Evolutionary conservation across 2,888 invertebrate genomes (phyloP).

Genomic region (Perdita meconis): DNA sequence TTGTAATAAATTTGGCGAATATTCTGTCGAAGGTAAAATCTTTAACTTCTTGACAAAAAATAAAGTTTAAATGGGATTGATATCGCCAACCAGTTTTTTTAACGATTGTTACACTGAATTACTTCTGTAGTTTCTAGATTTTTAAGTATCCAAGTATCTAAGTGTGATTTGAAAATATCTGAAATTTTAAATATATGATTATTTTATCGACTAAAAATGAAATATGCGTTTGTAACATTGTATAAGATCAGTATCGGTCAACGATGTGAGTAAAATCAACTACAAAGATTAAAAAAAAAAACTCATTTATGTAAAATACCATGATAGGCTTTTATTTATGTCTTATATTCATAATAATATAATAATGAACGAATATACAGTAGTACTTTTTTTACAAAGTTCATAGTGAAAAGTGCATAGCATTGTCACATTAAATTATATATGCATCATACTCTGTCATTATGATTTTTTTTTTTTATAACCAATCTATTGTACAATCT

Average conservation of each 20-base stretch:
- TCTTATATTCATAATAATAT: conserved; percentile 73
- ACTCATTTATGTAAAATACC: conserved; percentile 77
- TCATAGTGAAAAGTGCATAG: conserved; percentile 61
- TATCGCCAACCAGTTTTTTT: neutral
- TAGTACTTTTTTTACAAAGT: conserved; percentile 52
- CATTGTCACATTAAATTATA: conserved; percentile 37
- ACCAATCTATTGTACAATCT: conserved; percentile 36
- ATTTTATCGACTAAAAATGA: neutral
- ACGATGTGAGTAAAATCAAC: too few species aligned
- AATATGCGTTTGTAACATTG: neutral
- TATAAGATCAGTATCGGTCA: neutral
- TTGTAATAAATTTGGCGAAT: neutral
- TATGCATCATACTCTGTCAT: conserved; percentile 28
- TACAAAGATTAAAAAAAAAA: conserved; percentile 14
- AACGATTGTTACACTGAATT: neutral
- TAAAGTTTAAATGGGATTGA: neutral
- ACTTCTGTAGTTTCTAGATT: neutral
- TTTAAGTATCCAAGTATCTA: conserved; percentile 1
- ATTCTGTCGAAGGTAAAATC: neutral
- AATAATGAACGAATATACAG: conserved; percentile 74
- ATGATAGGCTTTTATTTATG: conserved; percentile 78
- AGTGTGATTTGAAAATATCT: neutral
- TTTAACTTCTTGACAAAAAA: neutral
- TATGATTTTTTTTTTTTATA: conserved; percentile 26
- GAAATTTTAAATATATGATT: neutral